Base-by-base conservation (phyloP, 2,797 vertebrate genomes). In the Poeciliopsis paucimaculata region DNA sequence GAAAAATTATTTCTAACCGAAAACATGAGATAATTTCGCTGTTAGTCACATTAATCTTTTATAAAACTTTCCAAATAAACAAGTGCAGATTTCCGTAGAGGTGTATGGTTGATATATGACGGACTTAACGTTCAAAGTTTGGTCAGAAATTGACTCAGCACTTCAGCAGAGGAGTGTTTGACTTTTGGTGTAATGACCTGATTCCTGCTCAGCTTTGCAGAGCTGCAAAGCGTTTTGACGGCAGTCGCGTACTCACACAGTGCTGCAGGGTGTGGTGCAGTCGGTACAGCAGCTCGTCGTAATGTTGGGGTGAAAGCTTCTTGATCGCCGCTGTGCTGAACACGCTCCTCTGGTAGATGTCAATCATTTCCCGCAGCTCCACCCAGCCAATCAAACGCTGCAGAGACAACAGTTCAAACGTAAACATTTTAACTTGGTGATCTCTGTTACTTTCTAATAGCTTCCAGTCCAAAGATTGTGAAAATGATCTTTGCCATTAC, bases 361-460 rank as follows among this genome's bases (percentile, higher is more conserved):
- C 83, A 2, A 90, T 83, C 79, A 94, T 0, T 1, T 89, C 80
- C 45, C 16, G 28, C 2, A 93, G 20, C 84, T 93, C 91, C 82
- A 75, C 46, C 93, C 93, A 93, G 84, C 92, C 90, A 85, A 93
- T 89, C 10, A 0, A 2, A 7, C 2, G 74, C 93, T 94, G 87
- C 78, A 49, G 77, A 84, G 49, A 28, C 23, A 23, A 82, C 3
- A 31, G n/a, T 41, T 34, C 16, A 23, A 23, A 20, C 0, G 3
- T 53, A 3, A 64, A 62, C n/a, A 41, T 41, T 47, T 43, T 34
- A 45, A 46, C 10, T 26, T 15, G 1, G 11, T 71, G 16, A 66
- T 11, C 18, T 18, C 18, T 62, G 11, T 8, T 34, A 62, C 60
- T 62, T 68, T 41, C 36, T 68, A 5, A 41, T 41, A 2, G 8